Conservation (phyloP, 2,888 invertebrate genomes). For the Eilema depressum region DNA sequence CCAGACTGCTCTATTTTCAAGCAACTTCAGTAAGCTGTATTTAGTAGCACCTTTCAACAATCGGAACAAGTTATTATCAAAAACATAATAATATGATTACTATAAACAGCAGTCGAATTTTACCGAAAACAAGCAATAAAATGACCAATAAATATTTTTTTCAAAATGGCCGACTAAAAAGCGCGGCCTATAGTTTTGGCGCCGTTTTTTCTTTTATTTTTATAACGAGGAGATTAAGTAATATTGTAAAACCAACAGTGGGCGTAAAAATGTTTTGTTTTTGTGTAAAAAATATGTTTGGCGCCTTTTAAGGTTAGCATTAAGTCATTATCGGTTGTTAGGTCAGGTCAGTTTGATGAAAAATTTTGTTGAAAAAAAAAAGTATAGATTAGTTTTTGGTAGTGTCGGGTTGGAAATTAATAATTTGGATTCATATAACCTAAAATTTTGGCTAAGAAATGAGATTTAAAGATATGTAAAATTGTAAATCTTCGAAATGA, state of each 20-base stretch:
- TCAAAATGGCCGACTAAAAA: conserved; percentile 58
- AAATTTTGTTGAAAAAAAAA: conserved; percentile 33
- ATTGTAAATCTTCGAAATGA: too few species aligned
- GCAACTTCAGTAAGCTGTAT: background rate
- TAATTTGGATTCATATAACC: background rate
- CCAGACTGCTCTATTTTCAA: background rate
- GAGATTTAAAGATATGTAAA: too few species aligned
- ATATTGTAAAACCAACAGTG: conserved; percentile 82
- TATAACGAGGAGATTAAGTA: conserved; percentile 72
- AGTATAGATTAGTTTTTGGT: conserved; percentile 43
- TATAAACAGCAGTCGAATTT: conserved; percentile 54
- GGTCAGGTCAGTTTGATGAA: conserved; percentile 49
- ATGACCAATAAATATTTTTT: conserved; percentile 60
- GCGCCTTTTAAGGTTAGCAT: conserved; percentile 52
- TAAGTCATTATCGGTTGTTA: conserved; percentile 55
- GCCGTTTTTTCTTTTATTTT: conserved; percentile 68
- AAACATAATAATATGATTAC: conserved; percentile 56
- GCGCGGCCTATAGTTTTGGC: conserved; percentile 60
- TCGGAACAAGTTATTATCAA: conserved; percentile 52
- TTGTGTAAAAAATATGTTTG: conserved; percentile 55
- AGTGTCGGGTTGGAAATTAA: conserved; percentile 5
- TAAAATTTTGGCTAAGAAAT: background rate
- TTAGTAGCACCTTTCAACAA: conserved; percentile 28
- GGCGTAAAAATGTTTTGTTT: conserved; percentile 71
- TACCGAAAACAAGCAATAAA: conserved; percentile 60